Percentiles rank a stretch among this genome's conserved stretches.
Conservation (phyloP, 1,140 invertebrate species). For the Yoshiicerus persimilis region DNA sequence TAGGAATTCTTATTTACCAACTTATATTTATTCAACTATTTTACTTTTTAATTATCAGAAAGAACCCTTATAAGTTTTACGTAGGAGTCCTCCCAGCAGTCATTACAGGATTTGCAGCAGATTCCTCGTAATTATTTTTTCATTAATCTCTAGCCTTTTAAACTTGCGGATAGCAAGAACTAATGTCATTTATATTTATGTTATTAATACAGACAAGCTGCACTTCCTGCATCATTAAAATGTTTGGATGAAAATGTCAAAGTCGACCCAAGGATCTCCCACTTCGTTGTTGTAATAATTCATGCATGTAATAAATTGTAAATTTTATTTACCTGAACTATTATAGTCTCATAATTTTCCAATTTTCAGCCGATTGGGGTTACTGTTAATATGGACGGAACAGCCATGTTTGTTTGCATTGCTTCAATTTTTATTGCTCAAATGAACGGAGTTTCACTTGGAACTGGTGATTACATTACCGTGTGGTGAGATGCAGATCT, state of each 20-base stretch:
- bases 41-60: constrained; percentile 79
- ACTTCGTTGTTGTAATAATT: constrained; percentile 86
- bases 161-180: neutral
- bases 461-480: constrained; percentile 75
- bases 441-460: constrained; percentile 77
- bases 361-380: neutral
- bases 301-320: neutral
- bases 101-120: constrained; percentile 87
- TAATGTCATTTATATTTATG: neutral
- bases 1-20: constrained; percentile 85
- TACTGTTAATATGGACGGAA: constrained; percentile 88
- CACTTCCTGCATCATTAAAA: constrained; percentile 88
- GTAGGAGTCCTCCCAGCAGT: constrained; percentile 77
- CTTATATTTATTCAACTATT: constrained; percentile 74
- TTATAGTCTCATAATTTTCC: too few relatives aligned
- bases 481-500: constrained; percentile 67
- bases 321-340: too few relatives aligned
- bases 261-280: constrained; percentile 84
- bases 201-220: constrained; percentile 72
- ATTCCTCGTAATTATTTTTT: constrained; percentile 73
- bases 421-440: constrained; percentile 90
- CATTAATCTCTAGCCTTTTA: neutral
- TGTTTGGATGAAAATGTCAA: constrained; percentile 83
- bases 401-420: constrained; percentile 84
- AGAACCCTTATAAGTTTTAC: constrained; percentile 88